Evolutionary conservation across 35 echinoderm and acorn worm genomes (phyloP), one percentile per base, ranked within the genome.

Genomic region (Chiridota heheva): DNA sequence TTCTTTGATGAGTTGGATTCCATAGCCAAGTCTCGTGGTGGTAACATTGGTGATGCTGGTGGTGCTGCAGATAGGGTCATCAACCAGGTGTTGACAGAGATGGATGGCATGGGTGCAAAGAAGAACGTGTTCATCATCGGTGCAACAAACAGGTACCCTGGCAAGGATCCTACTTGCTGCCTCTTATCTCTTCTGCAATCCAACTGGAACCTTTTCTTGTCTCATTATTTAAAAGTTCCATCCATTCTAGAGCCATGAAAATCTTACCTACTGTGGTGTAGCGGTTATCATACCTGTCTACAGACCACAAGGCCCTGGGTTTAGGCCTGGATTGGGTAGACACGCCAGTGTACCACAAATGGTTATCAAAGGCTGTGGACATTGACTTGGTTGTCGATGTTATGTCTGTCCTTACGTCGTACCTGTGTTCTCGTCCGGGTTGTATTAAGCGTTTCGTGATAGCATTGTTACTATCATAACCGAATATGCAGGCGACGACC

Each of bases 61-160:
- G 95, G 95, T 61, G 95, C 95, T 0, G 81, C 89, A 45, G 89
- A 92, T 47, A 80, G 89, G 67, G 95, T 98, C 33, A 98, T 98
- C 85, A 98, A 98, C 76, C 95, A 98, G 46, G 95, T 91, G 26
- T 38, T 92, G 48, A 98, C 89, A 29, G 89, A 92, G 68, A 98
- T 92, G 85, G 95, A 92, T 39, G 95, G 95, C 41, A 98, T 98
- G 95, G 58, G 89, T 61, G 47, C 80, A 5, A 97, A 97, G 77
- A 98, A 98, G 89, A 98, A 98, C 36, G 95, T 98, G 25, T 98
- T 98, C 69, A 98, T 98, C 81, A 98, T 98, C 63, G 95, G 95
- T 69, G 95, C 95, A 45, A 98, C 89, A 58, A 98, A 91, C 80
- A 92, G 92, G 92, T 96, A 63, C 42, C 20, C 5, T 8, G 24